Evolutionary conservation across 2,888 invertebrate genomes (phyloP), one percentile per base, ranked within the genome.

Genomic region (Dasysyrphus albostriatus): DNA sequence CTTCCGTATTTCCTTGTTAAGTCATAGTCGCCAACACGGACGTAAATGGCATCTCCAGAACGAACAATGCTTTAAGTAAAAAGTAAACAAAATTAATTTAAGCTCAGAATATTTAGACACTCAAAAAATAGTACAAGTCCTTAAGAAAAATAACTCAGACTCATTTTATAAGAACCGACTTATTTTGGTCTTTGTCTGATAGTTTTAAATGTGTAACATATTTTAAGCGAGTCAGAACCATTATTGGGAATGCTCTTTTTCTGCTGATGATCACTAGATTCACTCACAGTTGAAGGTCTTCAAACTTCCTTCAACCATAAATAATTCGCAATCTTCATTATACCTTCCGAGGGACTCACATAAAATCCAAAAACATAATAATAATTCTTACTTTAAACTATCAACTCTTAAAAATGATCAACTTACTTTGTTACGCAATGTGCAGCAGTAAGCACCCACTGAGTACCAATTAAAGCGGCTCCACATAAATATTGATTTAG

Each of bases 401-500:
- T 5, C 3, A 3, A 12, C 6, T 54, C 39, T 39, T 56, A 56
- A 19, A 14, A 29, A 5, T 10, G 24, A 16, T 44, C 8, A 39
- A 94, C 95, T 94, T 92, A 98, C 98, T 98, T 98, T 89, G 98
- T 98, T 59, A 98, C 97, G 91, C 98, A 98, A 91, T 98, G 98
- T 32, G 98, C 98, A 0, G 98, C 98, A 0, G 98, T 98, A 54
- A 98, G 94, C 74, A 97, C 98, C 98, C 98, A 98, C 92, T 98
- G 98, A 0, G 97, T 98, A 83, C 98, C 98, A 89, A 98, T 98
- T 14, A 98, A 94, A 3, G 98, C 98, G 19, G 98, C 98, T 7
- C 98, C 98, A 91, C 98, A 98, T 54, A 98, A 94, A 93, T 98
- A 98, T 93, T 98, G 98, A 93, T 98, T 98, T 79, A 97, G 94